These are phyloP conservation scores for Trichacis sp. DNA, from an alignment of 2,888 invertebrate genomes.

Conservation along the genomic window DNA sequence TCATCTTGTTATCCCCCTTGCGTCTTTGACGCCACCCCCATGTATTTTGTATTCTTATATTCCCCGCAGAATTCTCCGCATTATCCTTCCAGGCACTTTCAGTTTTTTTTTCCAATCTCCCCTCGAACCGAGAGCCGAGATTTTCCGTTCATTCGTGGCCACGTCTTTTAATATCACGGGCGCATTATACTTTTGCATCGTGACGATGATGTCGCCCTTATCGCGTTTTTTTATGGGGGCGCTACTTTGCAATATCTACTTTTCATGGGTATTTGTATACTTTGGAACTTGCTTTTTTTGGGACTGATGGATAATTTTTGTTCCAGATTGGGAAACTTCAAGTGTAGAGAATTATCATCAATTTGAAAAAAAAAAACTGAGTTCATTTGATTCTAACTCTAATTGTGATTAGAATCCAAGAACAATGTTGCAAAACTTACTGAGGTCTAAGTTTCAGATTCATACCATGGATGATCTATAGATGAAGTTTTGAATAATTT, in stretches of 20 bases:
- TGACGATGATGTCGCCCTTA: conserved; percentile 20
- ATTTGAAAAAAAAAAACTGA: no score
- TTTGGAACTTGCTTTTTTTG: no score
- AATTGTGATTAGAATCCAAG: no score
- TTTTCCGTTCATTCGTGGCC: background rate
- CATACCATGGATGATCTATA: no score
- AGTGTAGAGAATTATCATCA: no score
- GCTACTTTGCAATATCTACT: conserved; percentile 27
- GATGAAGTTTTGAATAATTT: no score
- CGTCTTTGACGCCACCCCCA: conserved; percentile 19
- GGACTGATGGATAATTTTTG: no score
- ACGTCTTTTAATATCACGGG: conserved; percentile 14
- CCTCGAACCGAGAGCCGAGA: background rate
- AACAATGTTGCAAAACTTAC: no score
- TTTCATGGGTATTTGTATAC: conserved; percentile 33
- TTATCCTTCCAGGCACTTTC: conserved; percentile 16
- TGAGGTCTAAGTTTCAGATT: no score
- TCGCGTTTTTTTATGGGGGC: conserved; percentile 30
- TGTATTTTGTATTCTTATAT: conserved; percentile 25
- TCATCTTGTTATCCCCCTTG: conserved; percentile 32
- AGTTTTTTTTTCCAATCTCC: background rate
- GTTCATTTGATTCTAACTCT: no score
- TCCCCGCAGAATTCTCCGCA: conserved; percentile 13
- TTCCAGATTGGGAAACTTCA: no score
- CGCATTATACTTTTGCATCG: conserved; percentile 18